A percentile compares a stretch with the other conserved stretches of the same genome.
These are phyloP conservation scores for Mastomys natalensis DNA, from an alignment of 2,113 vertebrate species.

Conservation along the genomic window DNA sequence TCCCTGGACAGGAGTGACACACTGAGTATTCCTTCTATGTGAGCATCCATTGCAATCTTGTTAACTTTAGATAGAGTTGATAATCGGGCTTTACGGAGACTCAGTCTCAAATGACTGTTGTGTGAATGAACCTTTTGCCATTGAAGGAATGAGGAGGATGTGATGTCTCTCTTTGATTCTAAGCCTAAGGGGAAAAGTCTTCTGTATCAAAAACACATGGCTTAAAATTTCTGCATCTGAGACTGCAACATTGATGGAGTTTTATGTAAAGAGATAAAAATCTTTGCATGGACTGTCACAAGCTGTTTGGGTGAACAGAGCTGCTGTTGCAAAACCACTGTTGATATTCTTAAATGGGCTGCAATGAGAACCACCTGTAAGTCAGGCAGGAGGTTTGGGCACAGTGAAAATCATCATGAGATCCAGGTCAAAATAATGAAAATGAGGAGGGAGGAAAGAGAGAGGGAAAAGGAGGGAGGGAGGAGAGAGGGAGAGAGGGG, in stretches of 20 bases:
- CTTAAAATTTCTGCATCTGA: constrained; percentile 86
- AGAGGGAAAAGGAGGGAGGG: not conserved
- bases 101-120: constrained; percentile 41
- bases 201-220: constrained; percentile 91
- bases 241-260: constrained; percentile 85
- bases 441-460: constrained; percentile 73
- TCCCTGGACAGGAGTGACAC: not conserved
- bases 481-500: constrained; percentile 23
- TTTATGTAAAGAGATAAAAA: constrained; percentile 94
- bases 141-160: constrained; percentile 61
- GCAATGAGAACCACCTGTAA: constrained; percentile 94
- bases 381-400: constrained; percentile 78
- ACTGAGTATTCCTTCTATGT: not conserved
- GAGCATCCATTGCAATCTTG: not conserved
- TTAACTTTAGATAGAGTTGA: constrained; percentile 9
- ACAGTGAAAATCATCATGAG: constrained; percentile 79
- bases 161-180: constrained; percentile 73
- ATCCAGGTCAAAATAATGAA: constrained; percentile 82
- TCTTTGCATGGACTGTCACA: constrained; percentile 89
- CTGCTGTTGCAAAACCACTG: constrained; percentile 88
- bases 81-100: constrained; percentile 33
- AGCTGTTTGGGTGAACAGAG: constrained; percentile 88
- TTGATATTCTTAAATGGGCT: constrained; percentile 89
- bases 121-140: constrained; percentile 56
- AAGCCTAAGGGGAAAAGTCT: constrained; percentile 68